Conservation (phyloP, 2,888 invertebrate genomes). For the Balanococcus diminutus region DNA sequence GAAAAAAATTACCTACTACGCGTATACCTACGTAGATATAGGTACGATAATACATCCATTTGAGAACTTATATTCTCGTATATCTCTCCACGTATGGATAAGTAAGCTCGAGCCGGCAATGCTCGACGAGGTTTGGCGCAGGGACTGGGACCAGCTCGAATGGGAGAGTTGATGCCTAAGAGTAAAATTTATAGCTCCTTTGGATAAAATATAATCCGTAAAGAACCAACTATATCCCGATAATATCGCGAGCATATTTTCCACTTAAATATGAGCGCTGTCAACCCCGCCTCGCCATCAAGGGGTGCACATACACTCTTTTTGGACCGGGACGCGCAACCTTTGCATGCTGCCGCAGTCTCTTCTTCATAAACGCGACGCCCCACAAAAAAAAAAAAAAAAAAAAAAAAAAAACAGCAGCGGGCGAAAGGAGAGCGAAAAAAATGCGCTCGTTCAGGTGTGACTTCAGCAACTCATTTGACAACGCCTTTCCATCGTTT, state of each 20-base stretch:
- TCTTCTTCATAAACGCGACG: too few relatives aligned
- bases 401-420: not conserved
- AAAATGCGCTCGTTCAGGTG: constrained; percentile 24
- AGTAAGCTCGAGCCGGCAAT: too few relatives aligned
- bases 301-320: not conserved
- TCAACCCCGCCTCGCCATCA: not conserved
- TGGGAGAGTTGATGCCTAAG: constrained; percentile 14
- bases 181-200: constrained; percentile 25
- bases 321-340: not conserved
- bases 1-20: too few relatives aligned
- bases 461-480: constrained; percentile 30
- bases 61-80: constrained; percentile 1
- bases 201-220: constrained; percentile 5
- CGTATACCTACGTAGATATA: too few relatives aligned
- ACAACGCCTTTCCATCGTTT: constrained; percentile 37
- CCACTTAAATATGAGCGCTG: constrained; percentile 18
- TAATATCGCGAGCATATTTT: constrained; percentile 28
- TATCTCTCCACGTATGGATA: not conserved
- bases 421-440: not conserved
- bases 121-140: too few relatives aligned
- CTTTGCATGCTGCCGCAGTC: not conserved
- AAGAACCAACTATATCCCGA: constrained; percentile 8
- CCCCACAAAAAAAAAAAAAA: not conserved
- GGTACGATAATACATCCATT: not conserved
- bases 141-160: too few relatives aligned